Base-by-base conservation (phyloP, 2,888 invertebrate genomes). In the Gerris lacustris region DNA sequence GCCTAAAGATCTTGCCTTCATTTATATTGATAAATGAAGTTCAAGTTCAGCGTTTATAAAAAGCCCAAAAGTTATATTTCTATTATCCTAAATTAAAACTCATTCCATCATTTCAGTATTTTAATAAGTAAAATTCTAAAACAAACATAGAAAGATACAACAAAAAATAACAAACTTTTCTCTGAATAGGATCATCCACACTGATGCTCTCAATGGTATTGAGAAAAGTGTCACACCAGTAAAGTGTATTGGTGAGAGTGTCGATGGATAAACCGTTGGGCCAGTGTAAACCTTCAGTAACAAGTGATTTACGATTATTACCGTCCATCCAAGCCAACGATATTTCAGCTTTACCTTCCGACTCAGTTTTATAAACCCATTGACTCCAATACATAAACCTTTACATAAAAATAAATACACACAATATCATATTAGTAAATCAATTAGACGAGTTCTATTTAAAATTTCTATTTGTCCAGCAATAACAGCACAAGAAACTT, bases 241-340 rank as follows among this genome's bases (percentile, higher is more conserved):
- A 89, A 62, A 89, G 77, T 69, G 82, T 82, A 67, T 83, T 84
- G 7, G 81, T 81, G 15, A 81, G 79, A 43, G 82, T 81, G 77
- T 88, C 88, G n/a, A 89, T 81, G 5, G 87, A 87, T 69, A 93
- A 83, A 9, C 92, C 91, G 77, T 86, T 87, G 5, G 92, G 92
- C 90, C 90, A 91, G 77, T 85, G 84, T 5, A 64, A 9, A 63
- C 81, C 81, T 0, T 77, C 75, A 72, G 79, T 80, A 11, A 88
- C 80, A 75, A 90, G 82, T 69, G 81, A 78, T 77, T 82, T 83
- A 68, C 86, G 83, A 76, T 84, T 82, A 2, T 83, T 81, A 11
- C 92, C 93, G 81, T 92, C 91, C 88, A 92, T 88, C 82, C 85
- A 84, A 43, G 90, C 87, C 66, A 83, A 82, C 79, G 88, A 87